Base-by-base conservation (phyloP, 2,113 vertebrate species). In the Physeter macrocephalus region DNA sequence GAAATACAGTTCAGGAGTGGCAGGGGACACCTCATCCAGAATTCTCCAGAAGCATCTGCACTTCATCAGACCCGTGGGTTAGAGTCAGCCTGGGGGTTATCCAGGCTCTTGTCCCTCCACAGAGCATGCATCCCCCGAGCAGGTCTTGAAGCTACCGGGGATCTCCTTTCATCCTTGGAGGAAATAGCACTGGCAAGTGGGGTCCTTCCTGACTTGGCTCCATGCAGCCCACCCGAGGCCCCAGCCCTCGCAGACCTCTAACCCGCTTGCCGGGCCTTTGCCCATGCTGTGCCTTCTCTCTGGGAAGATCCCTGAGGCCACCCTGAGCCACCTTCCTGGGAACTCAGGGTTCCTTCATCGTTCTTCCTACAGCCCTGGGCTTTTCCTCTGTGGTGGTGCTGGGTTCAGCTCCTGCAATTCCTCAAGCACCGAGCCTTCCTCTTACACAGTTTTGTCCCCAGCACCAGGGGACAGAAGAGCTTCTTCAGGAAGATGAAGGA, bases 91-190 rank as follows among this genome's bases (percentile, higher is more conserved):
- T n/a, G 9, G 1, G 11, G 3, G 67, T 43, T n/a, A 11, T 49
- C 10, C 61, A 6, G 23, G 31, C 54, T 85, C 82, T 46, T 39
- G 8, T 31, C 54, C 39, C 52, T 21, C 9, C 4, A 3, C 57
- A 67, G 6, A 84, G 36, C 84, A 27, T 1, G 27, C 20, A 0
- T 17, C 11, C 14, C 27, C 6, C 0, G 0, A 1, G 2, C 10
- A 14, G 7, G 41, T 41, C 46, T 23, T 15, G 21, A 12, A 23
- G 25, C 59, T 34, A 43, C 57, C 0, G 1, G 64, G 13, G 49
- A 12, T 39, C n/a, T 78, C 52, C 41, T 86, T 21, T 74, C 8
- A 3, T 23, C 20, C 39, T 29, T 8, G 18, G 36, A 85, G 39
- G 5, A 85, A 96, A 34, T 0, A 29, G 2, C 15, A 27, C 14